A percentile compares a stretch with the other conserved stretches of the same genome.
Conservation (phyloP, 1,140 invertebrate genomes). For the Heliothis virescens region DNA sequence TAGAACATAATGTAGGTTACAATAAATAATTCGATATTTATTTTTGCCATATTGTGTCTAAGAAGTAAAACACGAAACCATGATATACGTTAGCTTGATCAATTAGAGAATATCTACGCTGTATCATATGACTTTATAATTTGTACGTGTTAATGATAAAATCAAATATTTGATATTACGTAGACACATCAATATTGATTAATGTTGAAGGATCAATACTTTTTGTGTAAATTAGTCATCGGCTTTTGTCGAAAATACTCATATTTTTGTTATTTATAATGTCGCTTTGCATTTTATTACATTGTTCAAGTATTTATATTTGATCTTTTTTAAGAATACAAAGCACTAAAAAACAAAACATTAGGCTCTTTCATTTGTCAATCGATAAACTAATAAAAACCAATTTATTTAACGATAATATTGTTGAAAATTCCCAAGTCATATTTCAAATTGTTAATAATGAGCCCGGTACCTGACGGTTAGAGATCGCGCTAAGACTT, state of each 20-base stretch:
- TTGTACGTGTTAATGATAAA: conserved; percentile 14
- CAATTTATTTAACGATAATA: conserved; percentile 56
- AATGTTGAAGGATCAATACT: not conserved
- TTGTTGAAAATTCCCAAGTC: conserved; percentile 81
- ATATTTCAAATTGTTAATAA: conserved; percentile 86
- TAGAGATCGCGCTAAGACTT: conserved; percentile 85
- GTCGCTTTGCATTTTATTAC: not conserved
- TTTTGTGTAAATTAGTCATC: not conserved
- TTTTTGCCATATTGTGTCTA: conserved; percentile 48
- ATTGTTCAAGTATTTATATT: too few relatives aligned
- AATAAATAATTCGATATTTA: conserved; percentile 17
- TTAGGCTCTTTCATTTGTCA: conserved; percentile 15
- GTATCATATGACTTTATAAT: conserved; percentile 46
- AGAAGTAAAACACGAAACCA: conserved; percentile 42
- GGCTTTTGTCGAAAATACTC: too few relatives aligned
- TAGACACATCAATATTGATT: not conserved
- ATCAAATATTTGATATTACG: conserved; percentile 12
- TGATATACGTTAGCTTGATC: conserved; percentile 25
- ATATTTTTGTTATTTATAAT: not conserved
- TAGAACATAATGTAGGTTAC: not conserved
- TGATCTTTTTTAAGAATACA: too few relatives aligned
- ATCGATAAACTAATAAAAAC: conserved; percentile 48
- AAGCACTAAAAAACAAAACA: not conserved
- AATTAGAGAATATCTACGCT: conserved; percentile 35
- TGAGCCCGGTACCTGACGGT: conserved; percentile 84